Base-by-base conservation (phyloP, 2,113 vertebrate genomes). In the Camelus bactrianus region DNA sequence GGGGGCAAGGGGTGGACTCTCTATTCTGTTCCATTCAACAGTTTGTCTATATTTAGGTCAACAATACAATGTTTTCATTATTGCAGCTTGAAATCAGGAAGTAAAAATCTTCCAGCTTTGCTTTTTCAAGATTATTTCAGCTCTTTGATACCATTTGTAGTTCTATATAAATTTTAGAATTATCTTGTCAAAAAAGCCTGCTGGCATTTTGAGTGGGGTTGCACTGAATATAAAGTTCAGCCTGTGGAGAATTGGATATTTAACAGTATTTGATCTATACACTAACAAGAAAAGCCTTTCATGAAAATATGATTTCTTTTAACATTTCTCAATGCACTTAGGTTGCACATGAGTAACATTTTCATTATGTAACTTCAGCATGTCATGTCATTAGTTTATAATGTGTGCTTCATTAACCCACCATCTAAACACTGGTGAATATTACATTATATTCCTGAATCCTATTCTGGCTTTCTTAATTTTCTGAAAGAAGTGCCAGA, bases 141-240 rank as follows among this genome's bases (percentile, higher is more conserved):
- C 22, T 32, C 46, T 91, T 80, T 16, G 79, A 20, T 15, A 88
- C 77, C 42, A 38, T 90, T 91, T 91, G 17, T 32, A 77, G 89
- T 94, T 93, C 56, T 58, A 62, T 75, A 32, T 82, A 93, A 72
- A 77, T 94, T 94, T 93, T 93, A 93, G 70, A 93, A 92, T 89
- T 89, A 80, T 54, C 50, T 95, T 94, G 30, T 72, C 75, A 81
- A 86, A 73, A 94, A 81, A 95, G 22, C 38, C 58, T 65, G 32
- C 46, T 79, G 48, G 9, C 67, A 80, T 73, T 95, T 67, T 96
- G 42, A 75, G 35, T 85, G n/a, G 32, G 62, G 65, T 65, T 70
- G 7, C 38, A 77, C 13, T 65, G 60, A 92, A 62, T 81, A 76
- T 89, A 77, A 89, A 92, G 42, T 70, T 82, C 22, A 46, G 13